phyloP scores from a whole-genome alignment of 2,797 vertebrate genomes.

The Capromys pilorides region DNA sequence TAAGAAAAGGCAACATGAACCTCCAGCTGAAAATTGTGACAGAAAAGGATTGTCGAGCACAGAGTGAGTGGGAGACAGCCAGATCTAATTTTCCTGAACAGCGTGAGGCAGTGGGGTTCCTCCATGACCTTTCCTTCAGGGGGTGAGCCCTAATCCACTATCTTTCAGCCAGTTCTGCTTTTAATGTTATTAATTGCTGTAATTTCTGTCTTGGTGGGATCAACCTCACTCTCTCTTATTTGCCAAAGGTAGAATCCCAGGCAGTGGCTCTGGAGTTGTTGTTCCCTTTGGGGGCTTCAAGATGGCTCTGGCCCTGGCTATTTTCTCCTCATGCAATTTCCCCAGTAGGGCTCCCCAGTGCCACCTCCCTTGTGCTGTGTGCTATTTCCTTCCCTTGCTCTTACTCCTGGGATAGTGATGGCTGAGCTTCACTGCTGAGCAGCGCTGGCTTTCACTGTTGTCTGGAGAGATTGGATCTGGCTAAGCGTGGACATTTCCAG shows the following conservation, averaged over 20 bases:
- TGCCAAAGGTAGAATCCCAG: neutral
- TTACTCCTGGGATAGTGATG: neutral
- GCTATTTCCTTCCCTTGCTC: neutral
- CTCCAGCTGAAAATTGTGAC: neutral
- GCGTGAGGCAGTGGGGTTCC: neutral
- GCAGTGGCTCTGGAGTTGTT: neutral
- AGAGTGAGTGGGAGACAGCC: neutral
- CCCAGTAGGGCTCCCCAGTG: neutral
- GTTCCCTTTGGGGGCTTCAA: neutral
- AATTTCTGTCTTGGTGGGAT: neutral
- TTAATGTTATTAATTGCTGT: neutral
- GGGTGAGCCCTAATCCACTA: neutral
- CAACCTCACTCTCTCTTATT: neutral
- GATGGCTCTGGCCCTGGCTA: neutral
- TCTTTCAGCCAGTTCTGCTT: neutral
- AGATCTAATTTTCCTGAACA: neutral
- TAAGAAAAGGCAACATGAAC: neutral
- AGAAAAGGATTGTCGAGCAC: neutral
- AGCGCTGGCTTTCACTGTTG: neutral
- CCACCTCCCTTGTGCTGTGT: neutral
- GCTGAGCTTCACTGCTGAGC: neutral
- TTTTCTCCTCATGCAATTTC: neutral
- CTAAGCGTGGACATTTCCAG: conserved; percentile 26
- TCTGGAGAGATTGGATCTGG: conserved; percentile 25
- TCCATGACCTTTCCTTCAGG: neutral